phyloP scores from a whole-genome alignment of 2,888 invertebrate species.

The Drosophila kanekoi region DNA sequence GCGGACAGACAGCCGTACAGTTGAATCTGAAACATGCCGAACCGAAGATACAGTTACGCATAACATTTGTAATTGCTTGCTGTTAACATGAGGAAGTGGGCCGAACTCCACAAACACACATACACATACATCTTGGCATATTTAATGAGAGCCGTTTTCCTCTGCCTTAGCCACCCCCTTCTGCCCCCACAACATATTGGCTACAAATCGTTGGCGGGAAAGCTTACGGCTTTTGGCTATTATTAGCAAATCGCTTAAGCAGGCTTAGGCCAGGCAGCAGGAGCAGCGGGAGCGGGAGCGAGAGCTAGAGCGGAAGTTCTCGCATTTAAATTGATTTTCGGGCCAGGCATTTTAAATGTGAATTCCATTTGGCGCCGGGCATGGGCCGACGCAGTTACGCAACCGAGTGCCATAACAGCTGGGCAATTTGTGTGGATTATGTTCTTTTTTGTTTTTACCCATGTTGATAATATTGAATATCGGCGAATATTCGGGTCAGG shows the following conservation, averaged over 20 bases:
- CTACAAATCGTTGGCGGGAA: slow-evolving; percentile 56
- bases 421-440: slow-evolving; percentile 3
- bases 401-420: slow-evolving; percentile 29
- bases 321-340: slow-evolving; percentile 56
- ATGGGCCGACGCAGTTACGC: slow-evolving; percentile 10
- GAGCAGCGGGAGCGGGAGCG: no score
- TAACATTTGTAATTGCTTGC: slow-evolving; percentile 76
- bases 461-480: slow-evolving; percentile 32
- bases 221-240: slow-evolving; percentile 61
- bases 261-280: slow-evolving; percentile 33
- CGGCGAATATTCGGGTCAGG: slow-evolving; percentile 52
- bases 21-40: not conserved
- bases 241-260: slow-evolving; percentile 55
- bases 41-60: slow-evolving; percentile 52
- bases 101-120: slow-evolving; percentile 19
- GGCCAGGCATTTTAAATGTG: slow-evolving; percentile 58
- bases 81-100: slow-evolving; percentile 69
- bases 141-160: slow-evolving; percentile 59
- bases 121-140: slow-evolving; percentile 57
- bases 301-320: slow-evolving; percentile 8
- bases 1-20: slow-evolving; percentile 4
- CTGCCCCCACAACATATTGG: slow-evolving; percentile 53
- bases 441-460: slow-evolving; percentile 1
- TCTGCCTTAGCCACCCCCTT: slow-evolving; percentile 1
- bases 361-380: slow-evolving; percentile 27